Base-by-base conservation (phyloP, 2,797 vertebrate genomes). In the Acanthis flammea region DNA sequence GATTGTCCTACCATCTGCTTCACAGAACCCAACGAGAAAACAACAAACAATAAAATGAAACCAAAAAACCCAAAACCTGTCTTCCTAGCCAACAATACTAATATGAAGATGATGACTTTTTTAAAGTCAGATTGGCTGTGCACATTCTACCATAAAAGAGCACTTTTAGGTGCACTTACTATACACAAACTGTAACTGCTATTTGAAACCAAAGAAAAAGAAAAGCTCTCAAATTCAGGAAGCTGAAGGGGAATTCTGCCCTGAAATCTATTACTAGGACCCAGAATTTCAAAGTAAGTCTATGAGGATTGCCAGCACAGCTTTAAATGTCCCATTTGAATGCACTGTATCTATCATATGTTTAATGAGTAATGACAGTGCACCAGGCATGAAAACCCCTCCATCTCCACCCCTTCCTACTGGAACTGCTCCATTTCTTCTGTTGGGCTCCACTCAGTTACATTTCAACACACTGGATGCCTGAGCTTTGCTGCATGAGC, bases 61-160 rank as follows among this genome's bases (percentile, higher is more conserved):
- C 6, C 2, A 51, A 53, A 45, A 6, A 24, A 2, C 2, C 4
- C 15, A 4, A 63, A 70, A 7, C 2, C 7, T 30, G 53, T 30
- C 41, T 74, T 63, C 37, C 47, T 58, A 75, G 13, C 12, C 25
- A 31, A 72, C 21, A 53, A 39, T 23, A 75, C 19, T 45, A 88
- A 27, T 39, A 71, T 21, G 19, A 37, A 25, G 19, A 83, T 41
- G 16, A 81, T 8, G 19, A 54, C 23, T 63, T 86, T 63, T 86
- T 35, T 28, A 12, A 83, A 86, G 42, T 47, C 35, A 75, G 33
- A 81, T 1, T 58, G 30, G 35, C 39, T 78, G 42, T 31, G 67
- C 6, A 67, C 19, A 72, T 1, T 1, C 13, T 35, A 19, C 9
- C 33, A 77, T 35, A 42, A 12, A 79, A 90, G 22, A 81, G 16